Percentiles rank a stretch among this genome's conserved stretches.
phyloP scores from a whole-genome alignment of 2,888 invertebrate genomes.

The Ennomos erosarius region DNA sequence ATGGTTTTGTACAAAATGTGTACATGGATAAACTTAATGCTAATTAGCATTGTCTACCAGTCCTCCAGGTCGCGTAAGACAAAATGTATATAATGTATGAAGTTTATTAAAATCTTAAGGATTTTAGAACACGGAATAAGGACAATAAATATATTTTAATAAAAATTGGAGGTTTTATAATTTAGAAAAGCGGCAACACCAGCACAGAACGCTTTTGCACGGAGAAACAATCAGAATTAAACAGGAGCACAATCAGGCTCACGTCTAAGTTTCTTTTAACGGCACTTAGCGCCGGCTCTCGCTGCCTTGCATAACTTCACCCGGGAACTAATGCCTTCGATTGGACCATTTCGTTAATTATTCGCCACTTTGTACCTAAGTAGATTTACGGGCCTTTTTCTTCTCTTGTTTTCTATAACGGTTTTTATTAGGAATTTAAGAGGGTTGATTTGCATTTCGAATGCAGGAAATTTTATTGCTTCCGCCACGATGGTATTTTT shows the following conservation, averaged over 20 bases:
- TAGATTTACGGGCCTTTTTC: conserved; percentile 78
- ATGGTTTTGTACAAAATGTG: too few relatives aligned
- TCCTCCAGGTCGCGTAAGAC: too few relatives aligned
- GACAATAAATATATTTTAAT: too few relatives aligned
- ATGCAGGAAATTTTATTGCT: conserved; percentile 56
- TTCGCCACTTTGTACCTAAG: conserved; percentile 84
- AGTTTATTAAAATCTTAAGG: too few relatives aligned
- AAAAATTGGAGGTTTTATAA: too few relatives aligned
- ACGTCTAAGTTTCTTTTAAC: conserved; percentile 84
- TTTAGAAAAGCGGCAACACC: conserved; percentile 58
- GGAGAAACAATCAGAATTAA: conserved; percentile 82
- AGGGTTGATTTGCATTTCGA: conserved; percentile 65
- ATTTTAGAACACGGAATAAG: too few relatives aligned
- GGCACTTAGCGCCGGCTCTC: conserved; percentile 76
- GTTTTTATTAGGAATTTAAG: conserved; percentile 69
- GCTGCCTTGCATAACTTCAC: conserved; percentile 67
- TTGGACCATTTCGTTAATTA: conserved; percentile 85
- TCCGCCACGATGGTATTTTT: conserved; percentile 48
- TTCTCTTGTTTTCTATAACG: conserved; percentile 66
- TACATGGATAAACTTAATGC: too few relatives aligned
- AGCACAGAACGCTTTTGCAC: conserved; percentile 72
- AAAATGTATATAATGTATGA: too few relatives aligned
- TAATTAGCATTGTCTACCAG: too few relatives aligned
- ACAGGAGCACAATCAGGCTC: conserved; percentile 78
- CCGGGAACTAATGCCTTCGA: conserved; percentile 80